phyloP scores from a whole-genome alignment of 1,140 invertebrate genomes.

The Lasioglossum baleicum region DNA sequence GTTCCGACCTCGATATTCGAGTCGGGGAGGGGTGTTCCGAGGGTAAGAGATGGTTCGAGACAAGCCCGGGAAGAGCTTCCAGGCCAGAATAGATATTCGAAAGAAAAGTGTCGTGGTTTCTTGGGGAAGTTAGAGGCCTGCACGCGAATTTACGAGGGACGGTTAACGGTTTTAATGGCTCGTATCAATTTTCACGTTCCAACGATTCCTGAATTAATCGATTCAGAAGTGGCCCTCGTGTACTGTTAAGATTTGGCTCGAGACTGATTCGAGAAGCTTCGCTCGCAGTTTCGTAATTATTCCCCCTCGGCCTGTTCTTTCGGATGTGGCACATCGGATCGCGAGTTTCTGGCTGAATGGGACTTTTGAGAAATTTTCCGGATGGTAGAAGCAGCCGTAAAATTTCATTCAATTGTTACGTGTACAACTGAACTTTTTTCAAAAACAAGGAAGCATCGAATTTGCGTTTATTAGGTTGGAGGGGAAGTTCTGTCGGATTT shows the following conservation, averaged over 20 bases:
- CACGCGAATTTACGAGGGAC: conserved; percentile 2
- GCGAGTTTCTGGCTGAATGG: background rate
- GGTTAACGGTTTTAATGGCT: conserved; percentile 18
- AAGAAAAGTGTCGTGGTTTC: conserved; percentile 1
- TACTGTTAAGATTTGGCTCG: background rate
- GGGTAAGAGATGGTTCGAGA: background rate
- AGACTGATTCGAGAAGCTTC: background rate
- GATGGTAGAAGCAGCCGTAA: no score
- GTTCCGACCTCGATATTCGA: background rate
- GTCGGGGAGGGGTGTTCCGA: background rate
- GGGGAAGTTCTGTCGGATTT: no score
- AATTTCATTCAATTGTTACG: no score
- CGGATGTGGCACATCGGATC: background rate
- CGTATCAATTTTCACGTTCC: conserved; percentile 22
- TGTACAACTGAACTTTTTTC: no score
- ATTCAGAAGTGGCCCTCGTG: background rate
- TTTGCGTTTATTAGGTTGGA: no score
- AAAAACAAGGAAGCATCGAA: no score
- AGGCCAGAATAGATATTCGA: background rate
- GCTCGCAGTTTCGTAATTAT: background rate
- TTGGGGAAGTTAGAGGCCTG: background rate
- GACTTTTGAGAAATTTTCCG: no score
- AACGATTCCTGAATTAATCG: conserved; percentile 7
- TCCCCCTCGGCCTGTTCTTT: background rate
- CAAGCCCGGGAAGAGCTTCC: conserved; percentile 3